Percentiles rank a stretch among this genome's conserved stretches.
phyloP scores from a whole-genome alignment of 1,140 invertebrate genomes.

The Drosophila rhopaloa region DNA sequence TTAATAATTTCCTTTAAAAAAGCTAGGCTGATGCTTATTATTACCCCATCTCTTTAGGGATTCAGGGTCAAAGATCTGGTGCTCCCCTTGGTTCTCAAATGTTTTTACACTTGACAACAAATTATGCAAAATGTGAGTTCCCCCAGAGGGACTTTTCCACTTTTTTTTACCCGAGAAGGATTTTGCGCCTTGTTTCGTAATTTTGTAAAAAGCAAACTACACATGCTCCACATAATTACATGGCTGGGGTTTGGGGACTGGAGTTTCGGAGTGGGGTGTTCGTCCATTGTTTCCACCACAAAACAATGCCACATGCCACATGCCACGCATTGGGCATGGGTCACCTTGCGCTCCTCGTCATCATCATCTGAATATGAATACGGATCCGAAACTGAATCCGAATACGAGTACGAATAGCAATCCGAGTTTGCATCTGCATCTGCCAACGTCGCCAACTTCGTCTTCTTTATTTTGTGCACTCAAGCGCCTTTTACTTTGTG shows the following conservation, averaged over 20 bases:
- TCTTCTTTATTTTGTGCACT: constrained; percentile 75
- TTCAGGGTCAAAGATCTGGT: constrained; percentile 20
- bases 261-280: not conserved
- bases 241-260: constrained; percentile 24
- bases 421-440: constrained; percentile 15
- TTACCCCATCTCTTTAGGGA: not conserved
- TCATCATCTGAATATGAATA: constrained; percentile 11
- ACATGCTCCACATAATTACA: constrained; percentile 44
- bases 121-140: constrained; percentile 3
- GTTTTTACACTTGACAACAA: constrained; percentile 7
- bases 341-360: constrained; percentile 53
- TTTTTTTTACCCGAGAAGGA: not conserved
- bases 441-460: constrained; percentile 24
- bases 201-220: constrained; percentile 71
- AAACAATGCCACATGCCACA: constrained; percentile 39
- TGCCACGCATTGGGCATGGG: constrained; percentile 56
- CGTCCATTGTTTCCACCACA: constrained; percentile 55
- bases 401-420: constrained; percentile 2
- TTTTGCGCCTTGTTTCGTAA: constrained; percentile 44
- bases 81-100: not conserved
- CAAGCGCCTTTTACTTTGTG: constrained; percentile 72
- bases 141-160: not conserved
- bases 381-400: constrained; percentile 16
- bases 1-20: not conserved
- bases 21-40: not conserved